Evolutionary conservation across 2,113 vertebrate species (phyloP).

Genomic region (Phaethornis superciliosus): DNA sequence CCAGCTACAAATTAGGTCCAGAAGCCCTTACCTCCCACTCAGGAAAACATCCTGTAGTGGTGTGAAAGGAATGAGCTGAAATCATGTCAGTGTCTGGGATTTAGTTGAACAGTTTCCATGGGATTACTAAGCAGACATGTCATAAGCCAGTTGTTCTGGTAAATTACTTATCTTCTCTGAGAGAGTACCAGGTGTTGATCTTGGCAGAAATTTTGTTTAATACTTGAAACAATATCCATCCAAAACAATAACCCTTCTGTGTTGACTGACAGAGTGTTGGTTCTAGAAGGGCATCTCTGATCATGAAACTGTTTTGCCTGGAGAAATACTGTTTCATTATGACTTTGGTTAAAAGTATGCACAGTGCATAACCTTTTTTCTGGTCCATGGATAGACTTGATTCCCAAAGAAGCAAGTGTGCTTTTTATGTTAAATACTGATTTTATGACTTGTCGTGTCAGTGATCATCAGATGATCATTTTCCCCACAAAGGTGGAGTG

Average conservation of each 20-base stretch:
- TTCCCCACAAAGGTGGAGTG: not conserved
- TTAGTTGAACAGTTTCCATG: not conserved
- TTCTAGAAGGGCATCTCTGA: not conserved
- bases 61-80: not conserved
- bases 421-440: not conserved
- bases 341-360: not conserved
- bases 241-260: not conserved
- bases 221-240: not conserved
- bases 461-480: not conserved
- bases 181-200: not conserved
- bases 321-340: not conserved
- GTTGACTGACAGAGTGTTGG: not conserved
- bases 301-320: not conserved
- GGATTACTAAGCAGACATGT: not conserved
- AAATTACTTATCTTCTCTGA: not conserved
- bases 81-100: not conserved
- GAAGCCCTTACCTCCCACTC: not conserved
- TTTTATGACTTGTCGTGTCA: fast-evolving
- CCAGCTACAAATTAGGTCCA: not conserved
- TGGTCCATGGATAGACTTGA: not conserved
- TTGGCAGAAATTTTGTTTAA: conserved; percentile 1
- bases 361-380: not conserved
- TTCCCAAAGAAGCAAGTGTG: not conserved
- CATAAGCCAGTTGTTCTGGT: not conserved
- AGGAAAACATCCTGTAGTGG: not conserved